These are phyloP conservation scores for Hippocampus barbouri DNA, from an alignment of 2,113 vertebrate genomes.

Conservation along the genomic window DNA sequence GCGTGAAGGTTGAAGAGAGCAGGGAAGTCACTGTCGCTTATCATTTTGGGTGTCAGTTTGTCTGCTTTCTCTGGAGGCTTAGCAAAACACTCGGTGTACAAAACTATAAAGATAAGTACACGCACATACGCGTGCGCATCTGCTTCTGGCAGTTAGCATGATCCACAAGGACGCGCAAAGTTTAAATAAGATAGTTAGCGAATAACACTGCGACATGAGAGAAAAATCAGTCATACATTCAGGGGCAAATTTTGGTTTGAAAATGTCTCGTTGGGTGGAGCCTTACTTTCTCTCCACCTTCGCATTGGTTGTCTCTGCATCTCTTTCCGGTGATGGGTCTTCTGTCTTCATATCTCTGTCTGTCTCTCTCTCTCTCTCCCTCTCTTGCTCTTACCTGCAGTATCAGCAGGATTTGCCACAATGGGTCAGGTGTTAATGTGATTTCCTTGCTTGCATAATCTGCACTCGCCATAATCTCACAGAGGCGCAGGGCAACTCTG, in stretches of 20 bases:
- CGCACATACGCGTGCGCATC: background rate
- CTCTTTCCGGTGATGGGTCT: background rate
- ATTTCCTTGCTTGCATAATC: conserved; percentile 6
- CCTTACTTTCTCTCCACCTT: background rate
- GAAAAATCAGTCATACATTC: background rate
- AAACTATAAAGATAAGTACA: background rate
- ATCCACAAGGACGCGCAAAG: background rate
- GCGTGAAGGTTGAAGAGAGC: conserved; percentile 5
- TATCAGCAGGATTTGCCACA: conserved; percentile 1
- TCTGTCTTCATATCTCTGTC: background rate
- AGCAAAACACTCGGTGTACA: background rate
- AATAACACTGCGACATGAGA: background rate
- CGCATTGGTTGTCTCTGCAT: background rate
- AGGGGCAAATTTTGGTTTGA: too few relatives aligned
- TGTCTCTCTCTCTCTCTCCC: background rate
- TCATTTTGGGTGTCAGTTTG: conserved; percentile 11
- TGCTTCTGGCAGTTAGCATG: background rate
- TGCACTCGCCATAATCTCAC: conserved; percentile 3
- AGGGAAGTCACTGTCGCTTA: conserved; percentile 12
- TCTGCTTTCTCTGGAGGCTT: background rate
- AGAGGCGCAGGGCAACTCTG: background rate
- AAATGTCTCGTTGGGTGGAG: background rate
- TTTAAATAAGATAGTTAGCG: background rate
- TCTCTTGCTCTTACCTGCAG: background rate
- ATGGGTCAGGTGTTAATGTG: conserved; percentile 7